These are phyloP conservation scores for Epizoanthus scotinus DNA, from an alignment of 92 coral and sea anemone species.

Conservation along the genomic window DNA sequence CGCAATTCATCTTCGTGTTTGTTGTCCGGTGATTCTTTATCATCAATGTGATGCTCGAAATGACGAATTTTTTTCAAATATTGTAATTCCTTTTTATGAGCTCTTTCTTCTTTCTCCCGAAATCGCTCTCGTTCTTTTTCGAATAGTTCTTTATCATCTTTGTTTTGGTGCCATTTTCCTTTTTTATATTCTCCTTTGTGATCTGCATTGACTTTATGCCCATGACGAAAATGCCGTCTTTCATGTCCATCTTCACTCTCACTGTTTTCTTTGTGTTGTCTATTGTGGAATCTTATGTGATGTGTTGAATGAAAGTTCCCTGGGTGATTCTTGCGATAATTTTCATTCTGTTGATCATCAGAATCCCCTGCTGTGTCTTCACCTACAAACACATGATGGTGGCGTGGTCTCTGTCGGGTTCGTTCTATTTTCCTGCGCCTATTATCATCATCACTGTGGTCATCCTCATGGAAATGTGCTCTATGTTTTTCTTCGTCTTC, in stretches of 20 bases:
- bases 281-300: constrained; percentile 1
- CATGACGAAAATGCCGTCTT: constrained; percentile 15
- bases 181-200: background rate
- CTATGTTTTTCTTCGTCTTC: constrained; percentile 5
- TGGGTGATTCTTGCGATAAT: background rate
- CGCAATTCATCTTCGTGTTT: background rate
- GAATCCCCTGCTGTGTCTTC: constrained; percentile 29
- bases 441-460: background rate
- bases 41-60: constrained; percentile 19
- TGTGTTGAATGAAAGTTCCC: background rate
- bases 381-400: constrained; percentile 32
- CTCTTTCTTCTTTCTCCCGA: constrained; percentile 33
- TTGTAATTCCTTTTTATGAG: constrained; percentile 29
- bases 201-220: background rate
- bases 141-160: constrained; percentile 17
- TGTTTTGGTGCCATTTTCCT: constrained; percentile 6
- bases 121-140: constrained; percentile 16
- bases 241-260: background rate
- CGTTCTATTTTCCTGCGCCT: background rate
- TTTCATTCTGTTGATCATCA: background rate
- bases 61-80: constrained; percentile 32
- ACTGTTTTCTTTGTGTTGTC: background rate
- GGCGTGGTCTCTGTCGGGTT: background rate
- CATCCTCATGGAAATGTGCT: constrained; percentile 13
- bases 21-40: background rate